These are phyloP conservation scores for Caenorhabditis wallacei DNA, from an alignment of 2,888 invertebrate species.

Conservation along the genomic window DNA sequence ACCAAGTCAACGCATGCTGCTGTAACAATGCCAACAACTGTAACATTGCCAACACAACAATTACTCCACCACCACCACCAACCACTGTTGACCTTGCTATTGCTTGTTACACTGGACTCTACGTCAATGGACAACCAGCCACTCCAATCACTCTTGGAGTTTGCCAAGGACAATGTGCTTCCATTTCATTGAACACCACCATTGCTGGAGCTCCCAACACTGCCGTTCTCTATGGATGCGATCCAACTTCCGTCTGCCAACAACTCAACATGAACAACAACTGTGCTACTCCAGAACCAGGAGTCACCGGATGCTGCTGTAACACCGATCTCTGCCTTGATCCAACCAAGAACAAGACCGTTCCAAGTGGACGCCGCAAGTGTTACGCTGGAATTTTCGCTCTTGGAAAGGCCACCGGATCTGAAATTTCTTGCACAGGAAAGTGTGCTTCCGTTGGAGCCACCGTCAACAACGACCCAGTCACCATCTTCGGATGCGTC, in stretches of 20 bases:
- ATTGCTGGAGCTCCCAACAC: constrained; percentile 30
- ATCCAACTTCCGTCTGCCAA: constrained; percentile 69
- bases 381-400: constrained; percentile 71
- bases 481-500: constrained; percentile 69
- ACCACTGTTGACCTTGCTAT: constrained; percentile 64
- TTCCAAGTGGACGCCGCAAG: constrained; percentile 57
- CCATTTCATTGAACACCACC: constrained; percentile 63
- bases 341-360: constrained; percentile 67
- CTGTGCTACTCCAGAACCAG: constrained; percentile 65
- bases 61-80: constrained; percentile 54
- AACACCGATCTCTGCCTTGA: constrained; percentile 70
- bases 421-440: constrained; percentile 66
- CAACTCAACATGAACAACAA: constrained; percentile 59
- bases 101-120: constrained; percentile 72
- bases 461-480: constrained; percentile 40
- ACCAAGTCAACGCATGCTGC: constrained; percentile 68
- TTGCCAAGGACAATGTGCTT: constrained; percentile 71
- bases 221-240: constrained; percentile 70
- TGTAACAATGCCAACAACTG: constrained; percentile 73
- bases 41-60: constrained; percentile 65
- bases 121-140: constrained; percentile 63
- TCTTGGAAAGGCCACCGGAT: constrained; percentile 63
- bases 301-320: constrained; percentile 73
- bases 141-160: constrained; percentile 59
- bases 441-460: constrained; percentile 68